Conservation (phyloP, 1,140 invertebrate genomes). For the Teleopsis dalmanni region DNA sequence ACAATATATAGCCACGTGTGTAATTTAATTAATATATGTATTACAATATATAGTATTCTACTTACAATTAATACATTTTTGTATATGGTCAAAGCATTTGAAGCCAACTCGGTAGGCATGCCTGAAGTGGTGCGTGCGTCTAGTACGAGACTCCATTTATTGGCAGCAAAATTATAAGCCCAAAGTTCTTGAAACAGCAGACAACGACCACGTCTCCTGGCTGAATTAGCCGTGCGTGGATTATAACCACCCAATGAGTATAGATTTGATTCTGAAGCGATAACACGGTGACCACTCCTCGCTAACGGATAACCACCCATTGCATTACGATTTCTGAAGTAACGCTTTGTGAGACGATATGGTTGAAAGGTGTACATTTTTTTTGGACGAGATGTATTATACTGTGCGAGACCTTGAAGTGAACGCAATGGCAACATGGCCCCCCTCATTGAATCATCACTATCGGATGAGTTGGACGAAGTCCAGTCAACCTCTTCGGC, state of each 20-base stretch:
- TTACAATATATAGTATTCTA: conserved; percentile 11
- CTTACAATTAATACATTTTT: conserved; percentile 62
- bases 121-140: conserved; percentile 44
- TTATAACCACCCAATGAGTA: conserved; percentile 85
- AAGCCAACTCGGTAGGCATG: conserved; percentile 74
- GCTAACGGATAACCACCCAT: conserved; percentile 51
- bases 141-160: conserved; percentile 59
- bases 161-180: conserved; percentile 69
- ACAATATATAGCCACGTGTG: background rate
- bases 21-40: background rate
- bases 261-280: conserved; percentile 65
- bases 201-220: conserved; percentile 44
- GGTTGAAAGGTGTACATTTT: conserved; percentile 37
- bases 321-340: conserved; percentile 22
- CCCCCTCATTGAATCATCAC: too few species aligned
- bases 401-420: too few species aligned
- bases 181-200: conserved; percentile 78
- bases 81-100: conserved; percentile 67
- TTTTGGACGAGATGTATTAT: too few species aligned
- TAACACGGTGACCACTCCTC: conserved; percentile 79
- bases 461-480: too few species aligned
- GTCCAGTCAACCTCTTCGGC: too few species aligned
- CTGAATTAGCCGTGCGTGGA: conserved; percentile 44
- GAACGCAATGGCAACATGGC: too few species aligned
- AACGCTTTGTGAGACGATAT: conserved; percentile 25